These are phyloP conservation scores for Pollenia angustigena DNA, from an alignment of 2,888 invertebrate species.

Conservation along the genomic window DNA sequence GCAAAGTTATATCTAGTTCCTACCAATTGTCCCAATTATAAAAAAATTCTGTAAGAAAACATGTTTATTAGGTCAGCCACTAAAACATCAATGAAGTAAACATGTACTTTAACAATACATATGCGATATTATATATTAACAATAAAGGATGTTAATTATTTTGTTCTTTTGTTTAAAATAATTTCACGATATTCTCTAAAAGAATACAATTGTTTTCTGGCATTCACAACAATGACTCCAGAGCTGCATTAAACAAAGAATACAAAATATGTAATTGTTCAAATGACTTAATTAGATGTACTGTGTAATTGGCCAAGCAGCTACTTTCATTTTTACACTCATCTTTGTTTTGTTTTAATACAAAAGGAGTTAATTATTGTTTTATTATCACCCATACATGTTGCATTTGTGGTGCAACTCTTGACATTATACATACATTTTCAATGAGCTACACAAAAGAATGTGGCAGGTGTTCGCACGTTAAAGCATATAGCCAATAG, in stretches of 20 bases:
- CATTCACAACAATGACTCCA: neutral
- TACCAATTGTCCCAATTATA: no score
- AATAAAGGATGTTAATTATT: no score
- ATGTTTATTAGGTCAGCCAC: no score
- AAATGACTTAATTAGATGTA: slow-evolving; percentile 55
- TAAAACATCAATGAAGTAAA: no score
- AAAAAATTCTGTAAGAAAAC: no score
- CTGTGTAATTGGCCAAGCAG: slow-evolving; percentile 58
- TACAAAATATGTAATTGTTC: slow-evolving; percentile 27
- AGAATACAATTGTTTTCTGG: neutral
- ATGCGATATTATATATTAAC: no score
- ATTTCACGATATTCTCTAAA: neutral
- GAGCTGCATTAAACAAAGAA: slow-evolving; percentile 3
- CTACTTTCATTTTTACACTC: slow-evolving; percentile 52
- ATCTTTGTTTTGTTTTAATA: slow-evolving; percentile 36
- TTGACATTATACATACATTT: slow-evolving; percentile 48
- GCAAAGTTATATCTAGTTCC: no score
- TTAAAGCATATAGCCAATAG: no score
- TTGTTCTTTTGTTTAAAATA: no score
- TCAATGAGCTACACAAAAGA: neutral
- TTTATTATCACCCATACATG: slow-evolving; percentile 49
- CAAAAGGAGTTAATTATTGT: slow-evolving; percentile 57
- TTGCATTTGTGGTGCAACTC: slow-evolving; percentile 58
- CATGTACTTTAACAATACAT: no score
- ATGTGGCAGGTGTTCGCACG: no score